Evolutionary conservation across 2,888 invertebrate species (phyloP).

Genomic region (Brachyptera risi): DNA sequence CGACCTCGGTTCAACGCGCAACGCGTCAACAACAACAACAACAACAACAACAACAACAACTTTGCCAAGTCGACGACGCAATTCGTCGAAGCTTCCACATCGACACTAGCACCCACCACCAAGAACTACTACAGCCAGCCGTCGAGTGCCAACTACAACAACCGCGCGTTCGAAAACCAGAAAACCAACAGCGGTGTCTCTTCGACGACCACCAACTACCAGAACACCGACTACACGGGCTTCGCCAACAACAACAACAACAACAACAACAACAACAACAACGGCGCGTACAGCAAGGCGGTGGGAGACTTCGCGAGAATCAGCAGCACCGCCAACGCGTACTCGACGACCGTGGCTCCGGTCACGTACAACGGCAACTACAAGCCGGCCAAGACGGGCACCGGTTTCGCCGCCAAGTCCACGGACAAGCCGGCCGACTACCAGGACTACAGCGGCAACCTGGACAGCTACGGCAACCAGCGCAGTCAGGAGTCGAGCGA

Average conservation of each 20-base stretch:
- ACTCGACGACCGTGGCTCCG: constrained; percentile 13
- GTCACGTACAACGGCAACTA: constrained; percentile 16
- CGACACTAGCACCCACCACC: constrained; percentile 27
- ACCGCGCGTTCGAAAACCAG: constrained; percentile 8
- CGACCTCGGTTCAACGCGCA: neutral
- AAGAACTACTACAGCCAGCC: constrained; percentile 18
- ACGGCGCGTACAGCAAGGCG: neutral
- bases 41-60: constrained; percentile 22
- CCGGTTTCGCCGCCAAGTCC: neutral
- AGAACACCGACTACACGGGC: constrained; percentile 30
- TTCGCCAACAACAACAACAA: constrained; percentile 30
- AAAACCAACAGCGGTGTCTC: too few relatives aligned
- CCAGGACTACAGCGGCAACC: constrained; percentile 27
- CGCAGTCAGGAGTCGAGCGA: constrained; percentile 30
- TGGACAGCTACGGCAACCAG: constrained; percentile 28
- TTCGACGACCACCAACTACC: constrained; percentile 9
- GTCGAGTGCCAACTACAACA: neutral
- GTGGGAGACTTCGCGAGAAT: constrained; percentile 1
- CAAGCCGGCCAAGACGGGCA: neutral
- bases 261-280: constrained; percentile 28
- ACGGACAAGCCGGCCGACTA: constrained; percentile 14
- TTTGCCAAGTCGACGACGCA: constrained; percentile 23
- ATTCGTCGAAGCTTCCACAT: constrained; percentile 17
- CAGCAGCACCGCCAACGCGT: constrained; percentile 1
- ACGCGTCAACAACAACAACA: constrained; percentile 20